Base-by-base conservation (phyloP, 1,140 invertebrate genomes). In the Hyposmocoma kahamanoa region DNA sequence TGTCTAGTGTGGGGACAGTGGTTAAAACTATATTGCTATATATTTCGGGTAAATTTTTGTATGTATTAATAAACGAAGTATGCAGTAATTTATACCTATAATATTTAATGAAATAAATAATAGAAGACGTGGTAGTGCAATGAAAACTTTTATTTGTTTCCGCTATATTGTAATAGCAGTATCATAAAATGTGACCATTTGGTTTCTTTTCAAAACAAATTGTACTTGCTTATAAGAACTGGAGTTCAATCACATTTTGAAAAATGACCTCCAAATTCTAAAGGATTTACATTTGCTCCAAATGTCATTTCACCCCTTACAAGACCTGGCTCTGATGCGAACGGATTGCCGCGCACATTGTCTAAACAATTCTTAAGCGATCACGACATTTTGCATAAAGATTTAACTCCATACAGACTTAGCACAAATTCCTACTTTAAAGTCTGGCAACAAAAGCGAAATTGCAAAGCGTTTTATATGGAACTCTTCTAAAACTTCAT, bases 301-400 rank as follows among this genome's bases (percentile, higher is more conserved):
- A 83, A 83, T 76, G 82, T 78, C 81, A 84, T 82, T 83, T 77
- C 74, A 74, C 69, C 82, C 79, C 72, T 75, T 77, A 75, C 67
- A 72, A 72, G 76, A 79, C 68, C 77, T 84, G 77, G 56, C 58
- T 74, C 65, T 79, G 79, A 82, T 70, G 59, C 67, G 67, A 67
- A 76, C 72, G 76, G 72, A 82, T 78, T 81, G 76, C 80, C 59
- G 53, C 64, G 67, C 67, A 72, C 74, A 79, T 79, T 83, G 74
- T 82, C 78, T 83, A 85, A 82, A 77, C 75, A 78, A 78, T 71
- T 72, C 69, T 78, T 67, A 79, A 84, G 71, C 79, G 70, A 75
- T 74, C 63, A 62, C 52, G 34, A 20, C 47, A 59, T 62, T 36
- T 22, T 8, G 4, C 24, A 56, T 26, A 71, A 73, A 11, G 59